Percentiles rank a stretch among this genome's conserved stretches.
These are phyloP conservation scores for Agrotis clavis DNA, from an alignment of 2,888 invertebrate species.

Conservation along the genomic window DNA sequence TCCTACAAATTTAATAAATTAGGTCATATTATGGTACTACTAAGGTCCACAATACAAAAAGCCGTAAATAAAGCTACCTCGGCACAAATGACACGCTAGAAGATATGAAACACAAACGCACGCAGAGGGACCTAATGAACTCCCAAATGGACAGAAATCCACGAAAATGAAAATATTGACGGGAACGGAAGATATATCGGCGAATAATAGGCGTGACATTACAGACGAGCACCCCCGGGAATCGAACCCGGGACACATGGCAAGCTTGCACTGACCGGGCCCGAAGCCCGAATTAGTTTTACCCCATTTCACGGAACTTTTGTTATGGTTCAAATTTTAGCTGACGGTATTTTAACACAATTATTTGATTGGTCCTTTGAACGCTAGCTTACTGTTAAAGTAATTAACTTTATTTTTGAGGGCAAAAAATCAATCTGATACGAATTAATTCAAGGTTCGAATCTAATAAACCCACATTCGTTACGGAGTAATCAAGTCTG, in stretches of 20 bases:
- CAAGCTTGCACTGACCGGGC: constrained; percentile 74
- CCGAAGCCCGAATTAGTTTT: constrained; percentile 85
- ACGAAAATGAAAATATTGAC: constrained; percentile 87
- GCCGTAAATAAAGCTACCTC: not conserved
- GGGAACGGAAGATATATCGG: constrained; percentile 87
- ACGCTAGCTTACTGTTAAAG: constrained; percentile 12
- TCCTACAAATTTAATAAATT: too few species aligned
- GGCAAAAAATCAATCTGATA: constrained; percentile 43
- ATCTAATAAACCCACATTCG: constrained; percentile 32
- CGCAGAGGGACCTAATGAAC: constrained; percentile 75
- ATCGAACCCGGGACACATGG: constrained; percentile 87
- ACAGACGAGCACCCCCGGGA: constrained; percentile 85
- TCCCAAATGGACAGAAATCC: constrained; percentile 81
- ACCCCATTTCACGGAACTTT: constrained; percentile 89
- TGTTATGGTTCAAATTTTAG: constrained; percentile 77
- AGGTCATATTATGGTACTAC: not conserved
- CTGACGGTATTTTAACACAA: constrained; percentile 57
- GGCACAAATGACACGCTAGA: constrained; percentile 49
- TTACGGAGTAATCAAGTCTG: constrained; percentile 33
- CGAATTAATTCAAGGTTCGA: constrained; percentile 20
- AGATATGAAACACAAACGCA: constrained; percentile 54
- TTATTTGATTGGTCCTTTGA: constrained; percentile 37
- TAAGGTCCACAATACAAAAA: not conserved
- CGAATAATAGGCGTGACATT: constrained; percentile 90
- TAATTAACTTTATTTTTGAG: constrained; percentile 23